Percentiles rank a stretch among this genome's conserved stretches.
Conservation (phyloP, 2,113 vertebrate species). For the Heterocephalus glaber region DNA sequence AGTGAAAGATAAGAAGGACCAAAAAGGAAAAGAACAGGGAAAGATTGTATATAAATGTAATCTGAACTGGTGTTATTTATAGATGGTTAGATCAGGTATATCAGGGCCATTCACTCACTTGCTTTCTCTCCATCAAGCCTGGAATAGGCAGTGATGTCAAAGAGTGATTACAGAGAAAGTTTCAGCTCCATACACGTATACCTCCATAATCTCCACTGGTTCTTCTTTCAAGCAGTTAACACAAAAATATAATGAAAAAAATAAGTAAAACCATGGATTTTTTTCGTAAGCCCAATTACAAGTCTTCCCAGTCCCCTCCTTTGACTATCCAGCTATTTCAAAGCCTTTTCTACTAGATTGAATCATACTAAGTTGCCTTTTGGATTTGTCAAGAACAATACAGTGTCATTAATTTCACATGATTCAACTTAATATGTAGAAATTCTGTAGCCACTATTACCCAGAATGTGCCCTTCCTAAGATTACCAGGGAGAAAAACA, state of each 20-base stretch:
- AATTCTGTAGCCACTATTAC: neutral
- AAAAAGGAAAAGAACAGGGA: neutral
- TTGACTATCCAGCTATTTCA: neutral
- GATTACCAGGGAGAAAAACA: neutral
- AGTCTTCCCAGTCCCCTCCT: neutral
- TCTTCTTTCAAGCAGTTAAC: neutral
- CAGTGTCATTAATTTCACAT: neutral
- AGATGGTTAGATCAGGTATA: neutral
- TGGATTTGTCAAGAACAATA: neutral
- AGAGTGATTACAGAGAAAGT: neutral
- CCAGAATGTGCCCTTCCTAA: neutral
- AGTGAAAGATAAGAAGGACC: slow-evolving; percentile 25
- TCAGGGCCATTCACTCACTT: neutral
- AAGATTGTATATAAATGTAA: neutral
- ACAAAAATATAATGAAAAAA: neutral
- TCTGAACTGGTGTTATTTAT: neutral
- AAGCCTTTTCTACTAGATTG: neutral
- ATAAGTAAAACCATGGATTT: neutral
- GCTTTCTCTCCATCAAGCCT: neutral
- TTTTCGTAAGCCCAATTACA: neutral
- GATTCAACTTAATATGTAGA: neutral
- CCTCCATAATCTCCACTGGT: neutral
- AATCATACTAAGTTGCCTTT: neutral
- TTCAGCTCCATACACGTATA: neutral
- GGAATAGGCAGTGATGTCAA: neutral